Evolutionary conservation across 2,797 vertebrate genomes (phyloP), one percentile per base, ranked within the genome.

Genomic region (Sphenopsis melanotis): DNA sequence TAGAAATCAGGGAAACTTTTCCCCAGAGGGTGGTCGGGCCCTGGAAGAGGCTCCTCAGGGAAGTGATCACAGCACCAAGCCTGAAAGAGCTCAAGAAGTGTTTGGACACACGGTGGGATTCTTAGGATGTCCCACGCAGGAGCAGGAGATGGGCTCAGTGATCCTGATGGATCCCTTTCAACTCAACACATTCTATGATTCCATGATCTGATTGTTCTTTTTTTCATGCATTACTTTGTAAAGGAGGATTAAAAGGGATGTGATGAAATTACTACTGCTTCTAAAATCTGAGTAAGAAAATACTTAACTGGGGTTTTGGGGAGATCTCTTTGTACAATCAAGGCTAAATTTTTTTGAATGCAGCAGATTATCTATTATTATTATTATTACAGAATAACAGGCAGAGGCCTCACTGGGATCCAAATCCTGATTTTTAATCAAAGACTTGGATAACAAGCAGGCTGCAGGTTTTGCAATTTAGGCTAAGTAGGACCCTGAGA

Each of bases 21-120:
- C 3, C 15, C 18, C 15, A 53, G 3, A 18, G 5, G 1, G 4
- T 11, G 7, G 3, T 1, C 27, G 24, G 10, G 2, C 8, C 27
- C 24, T 44, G 8, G n/a, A 70, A 39, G 8, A 56, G 16, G 23
- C 3, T 63, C 17, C 29, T 10, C 29, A 44, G 14, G 57, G 37
- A 34, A 39, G 20, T 26, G 44, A 16, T 70, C 37, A 50, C 9
- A 44, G 29, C 10, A 37, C 5, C 17, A 50, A 50, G 5, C 6
- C 37, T 46, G 29, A 22, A 10, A 50, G 64, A 46, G 11, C 8
- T 34, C 37, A 39, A 37, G 16, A 56, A 57, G 11, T 22, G 4
- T 70, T 76, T 64, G 37, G 50, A 22, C 8, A 46, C 24, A 4
- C 5, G 10, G 7, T 23, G 15, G 12, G n/a, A 34, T 39, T 52